phyloP scores from a whole-genome alignment of 2,888 invertebrate genomes.

The Plagiodera versicolora region DNA sequence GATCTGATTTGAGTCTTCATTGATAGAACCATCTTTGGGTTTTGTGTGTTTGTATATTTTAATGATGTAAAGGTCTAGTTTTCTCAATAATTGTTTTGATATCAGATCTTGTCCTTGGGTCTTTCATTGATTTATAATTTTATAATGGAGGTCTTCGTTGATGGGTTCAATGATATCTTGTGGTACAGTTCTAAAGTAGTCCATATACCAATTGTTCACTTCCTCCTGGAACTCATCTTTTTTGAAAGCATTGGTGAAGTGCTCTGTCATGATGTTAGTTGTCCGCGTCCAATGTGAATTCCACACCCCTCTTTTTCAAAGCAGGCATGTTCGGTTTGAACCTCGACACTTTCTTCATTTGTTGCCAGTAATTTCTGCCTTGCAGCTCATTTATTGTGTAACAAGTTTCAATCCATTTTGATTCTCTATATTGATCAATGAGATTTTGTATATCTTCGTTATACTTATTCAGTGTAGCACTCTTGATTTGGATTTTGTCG shows the following conservation, averaged over 20 bases:
- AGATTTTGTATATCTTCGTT: neutral
- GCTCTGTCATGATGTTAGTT: neutral
- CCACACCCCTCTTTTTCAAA: too few relatives aligned
- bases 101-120: too few relatives aligned
- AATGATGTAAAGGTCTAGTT: too few relatives aligned
- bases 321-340: neutral
- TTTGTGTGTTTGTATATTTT: too few relatives aligned
- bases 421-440: neutral
- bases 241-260: neutral
- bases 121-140: slow-evolving; percentile 1
- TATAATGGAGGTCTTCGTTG: neutral
- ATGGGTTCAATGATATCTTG: neutral
- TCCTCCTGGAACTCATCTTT: neutral
- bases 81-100: too few relatives aligned
- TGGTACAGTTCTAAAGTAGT: too few relatives aligned
- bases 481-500: neutral
- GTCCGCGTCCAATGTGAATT: too few relatives aligned
- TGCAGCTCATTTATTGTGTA: slow-evolving; percentile 11
- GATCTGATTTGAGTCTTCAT: too few relatives aligned
- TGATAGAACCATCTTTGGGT: too few relatives aligned
- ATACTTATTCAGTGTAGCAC: neutral
- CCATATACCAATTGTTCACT: too few relatives aligned
- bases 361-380: neutral
- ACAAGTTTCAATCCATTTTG: too few relatives aligned
- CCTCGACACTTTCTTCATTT: neutral